phyloP scores from a whole-genome alignment of 2,888 invertebrate species.

The Chelonus formosanus region DNA sequence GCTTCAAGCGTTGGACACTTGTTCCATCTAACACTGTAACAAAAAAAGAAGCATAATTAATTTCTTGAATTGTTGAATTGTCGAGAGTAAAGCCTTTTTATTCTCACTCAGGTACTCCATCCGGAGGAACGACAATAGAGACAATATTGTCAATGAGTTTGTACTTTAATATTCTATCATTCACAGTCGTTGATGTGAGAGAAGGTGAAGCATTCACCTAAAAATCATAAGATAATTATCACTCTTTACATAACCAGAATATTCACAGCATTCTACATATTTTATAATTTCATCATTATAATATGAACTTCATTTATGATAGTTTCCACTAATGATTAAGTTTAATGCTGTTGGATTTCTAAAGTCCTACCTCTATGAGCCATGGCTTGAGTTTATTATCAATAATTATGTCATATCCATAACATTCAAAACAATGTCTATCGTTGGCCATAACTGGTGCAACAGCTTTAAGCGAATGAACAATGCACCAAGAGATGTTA shows the following conservation, averaged over 20 bases:
- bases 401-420: constrained; percentile 96
- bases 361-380: constrained; percentile 56
- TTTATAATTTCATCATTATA: background rate
- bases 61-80: too few species aligned
- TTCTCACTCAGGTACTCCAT: constrained; percentile 84
- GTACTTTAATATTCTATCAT: constrained; percentile 92
- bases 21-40: constrained; percentile 80
- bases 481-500: constrained; percentile 88
- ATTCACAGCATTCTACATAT: too few species aligned
- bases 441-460: constrained; percentile 93
- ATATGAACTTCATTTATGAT: too few species aligned
- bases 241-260: too few species aligned
- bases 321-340: too few species aligned
- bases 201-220: constrained; percentile 96
- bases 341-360: too few species aligned
- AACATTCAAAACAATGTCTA: constrained; percentile 91
- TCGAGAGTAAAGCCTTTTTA: background rate
- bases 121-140: constrained; percentile 87
- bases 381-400: constrained; percentile 92
- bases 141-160: constrained; percentile 93
- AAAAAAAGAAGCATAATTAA: too few species aligned
- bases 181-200: constrained; percentile 91
- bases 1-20: constrained; percentile 79
- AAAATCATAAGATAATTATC: constrained; percentile 28
- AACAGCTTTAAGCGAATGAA: constrained; percentile 92